A percentile compares a stretch with the other conserved stretches of the same genome.
These are phyloP conservation scores for Etia nguti DNA, from an alignment of 2,113 vertebrate species.

Conservation along the genomic window DNA sequence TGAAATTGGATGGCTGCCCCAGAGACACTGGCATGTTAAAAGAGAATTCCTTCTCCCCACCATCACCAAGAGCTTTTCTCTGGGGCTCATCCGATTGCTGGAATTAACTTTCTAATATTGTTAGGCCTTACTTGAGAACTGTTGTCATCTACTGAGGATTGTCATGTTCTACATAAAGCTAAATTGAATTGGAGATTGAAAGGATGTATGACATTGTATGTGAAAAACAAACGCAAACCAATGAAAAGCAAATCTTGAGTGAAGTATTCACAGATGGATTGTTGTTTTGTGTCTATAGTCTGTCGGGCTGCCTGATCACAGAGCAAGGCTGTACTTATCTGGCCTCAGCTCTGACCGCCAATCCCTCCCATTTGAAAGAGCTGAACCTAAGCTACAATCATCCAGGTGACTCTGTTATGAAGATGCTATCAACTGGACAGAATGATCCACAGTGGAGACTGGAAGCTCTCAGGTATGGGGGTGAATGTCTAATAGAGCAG, in stretches of 20 bases:
- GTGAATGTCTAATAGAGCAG: neutral
- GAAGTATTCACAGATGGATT: neutral
- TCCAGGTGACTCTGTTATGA: neutral
- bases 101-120: neutral
- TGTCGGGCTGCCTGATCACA: neutral
- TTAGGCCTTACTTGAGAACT: neutral
- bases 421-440: neutral
- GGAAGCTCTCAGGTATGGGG: neutral
- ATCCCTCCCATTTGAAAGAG: neutral
- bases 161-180: neutral
- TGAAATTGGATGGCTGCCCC: neutral
- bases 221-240: neutral
- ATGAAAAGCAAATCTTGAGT: neutral
- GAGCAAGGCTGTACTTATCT: neutral
- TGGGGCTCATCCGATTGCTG: neutral
- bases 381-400: neutral
- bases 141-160: neutral
- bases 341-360: neutral
- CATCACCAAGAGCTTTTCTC: neutral
- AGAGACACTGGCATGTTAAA: neutral
- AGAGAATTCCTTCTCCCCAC: neutral
- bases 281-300: neutral
- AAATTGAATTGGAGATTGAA: neutral
- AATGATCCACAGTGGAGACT: neutral
- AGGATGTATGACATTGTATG: neutral